phyloP scores from a whole-genome alignment of 2,888 invertebrate species.

The Lypha dubia region DNA sequence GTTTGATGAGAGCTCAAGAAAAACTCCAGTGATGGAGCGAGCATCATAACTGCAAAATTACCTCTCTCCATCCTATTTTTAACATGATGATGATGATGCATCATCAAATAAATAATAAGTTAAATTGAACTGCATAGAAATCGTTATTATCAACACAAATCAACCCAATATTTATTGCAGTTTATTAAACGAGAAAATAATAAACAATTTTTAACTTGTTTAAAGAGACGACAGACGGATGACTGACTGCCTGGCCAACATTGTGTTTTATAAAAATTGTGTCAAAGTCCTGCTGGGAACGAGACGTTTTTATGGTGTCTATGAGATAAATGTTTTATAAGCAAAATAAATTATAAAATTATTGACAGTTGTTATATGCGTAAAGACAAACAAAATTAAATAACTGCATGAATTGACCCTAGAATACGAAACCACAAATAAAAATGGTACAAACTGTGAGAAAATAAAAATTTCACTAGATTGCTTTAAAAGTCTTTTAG shows the following conservation, averaged over 20 bases:
- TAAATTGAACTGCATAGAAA: conserved; percentile 2
- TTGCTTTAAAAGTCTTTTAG: too few relatives aligned
- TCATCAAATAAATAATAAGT: too few relatives aligned
- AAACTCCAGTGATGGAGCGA: too few relatives aligned
- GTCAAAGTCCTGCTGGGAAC: conserved; percentile 67
- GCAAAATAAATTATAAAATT: conserved; percentile 46
- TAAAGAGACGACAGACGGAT: not conserved
- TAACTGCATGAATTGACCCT: conserved; percentile 63
- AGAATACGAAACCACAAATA: not conserved
- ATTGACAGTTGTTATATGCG: conserved; percentile 68
- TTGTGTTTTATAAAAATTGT: conserved; percentile 58
- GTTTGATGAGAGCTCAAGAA: conserved; percentile 22
- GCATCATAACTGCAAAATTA: too few relatives aligned
- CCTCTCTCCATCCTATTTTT: too few relatives aligned
- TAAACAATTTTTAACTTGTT: conserved; percentile 41
- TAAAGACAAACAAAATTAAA: conserved; percentile 57
- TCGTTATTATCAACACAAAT: conserved; percentile 9
- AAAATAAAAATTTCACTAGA: too few relatives aligned
- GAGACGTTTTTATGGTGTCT: conserved; percentile 59
- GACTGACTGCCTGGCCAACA: not conserved
- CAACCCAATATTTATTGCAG: conserved; percentile 7
- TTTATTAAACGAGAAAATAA: conserved; percentile 8
- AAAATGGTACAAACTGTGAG: too few relatives aligned
- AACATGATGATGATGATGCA: too few relatives aligned
- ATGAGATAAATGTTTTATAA: conserved; percentile 56